Evolutionary conservation across 2,888 invertebrate species (phyloP).

Genomic region (Cotesia congregata): DNA sequence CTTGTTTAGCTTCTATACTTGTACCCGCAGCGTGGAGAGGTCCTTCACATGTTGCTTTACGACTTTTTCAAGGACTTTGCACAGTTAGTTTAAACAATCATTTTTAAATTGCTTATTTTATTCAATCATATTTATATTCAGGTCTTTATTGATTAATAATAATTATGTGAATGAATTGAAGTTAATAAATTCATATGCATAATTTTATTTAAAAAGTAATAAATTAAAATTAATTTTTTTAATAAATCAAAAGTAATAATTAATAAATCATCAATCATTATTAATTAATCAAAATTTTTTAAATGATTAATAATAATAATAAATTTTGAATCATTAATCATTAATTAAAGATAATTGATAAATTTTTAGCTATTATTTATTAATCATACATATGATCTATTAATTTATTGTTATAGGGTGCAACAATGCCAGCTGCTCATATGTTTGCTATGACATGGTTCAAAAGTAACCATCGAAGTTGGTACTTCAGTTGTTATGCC

Average conservation of each 20-base stretch:
- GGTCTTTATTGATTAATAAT: no score
- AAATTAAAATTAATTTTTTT: no score
- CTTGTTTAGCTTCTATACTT: constrained; percentile 73
- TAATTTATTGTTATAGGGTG: constrained; percentile 68
- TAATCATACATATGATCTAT: no score
- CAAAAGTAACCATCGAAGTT: constrained; percentile 73
- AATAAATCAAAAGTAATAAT: no score
- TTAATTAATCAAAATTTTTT: no score
- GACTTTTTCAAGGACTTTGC: constrained; percentile 74
- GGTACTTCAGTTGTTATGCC: constrained; percentile 74
- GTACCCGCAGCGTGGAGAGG: constrained; percentile 75
- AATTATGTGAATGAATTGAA: no score
- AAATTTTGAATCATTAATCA: no score
- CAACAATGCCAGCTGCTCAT: constrained; percentile 75
- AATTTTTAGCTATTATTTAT: no score
- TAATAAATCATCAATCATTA: no score
- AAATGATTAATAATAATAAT: neutral
- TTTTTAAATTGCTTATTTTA: neutral
- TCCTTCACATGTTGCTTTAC: constrained; percentile 73
- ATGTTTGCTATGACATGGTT: constrained; percentile 76
- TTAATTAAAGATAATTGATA: no score
- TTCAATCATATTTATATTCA: neutral
- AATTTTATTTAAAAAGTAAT: no score
- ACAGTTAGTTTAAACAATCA: constrained; percentile 67
- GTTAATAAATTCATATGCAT: no score